Conservation (phyloP, 2,888 invertebrate genomes). For the Fissipunctia ypsillon region DNA sequence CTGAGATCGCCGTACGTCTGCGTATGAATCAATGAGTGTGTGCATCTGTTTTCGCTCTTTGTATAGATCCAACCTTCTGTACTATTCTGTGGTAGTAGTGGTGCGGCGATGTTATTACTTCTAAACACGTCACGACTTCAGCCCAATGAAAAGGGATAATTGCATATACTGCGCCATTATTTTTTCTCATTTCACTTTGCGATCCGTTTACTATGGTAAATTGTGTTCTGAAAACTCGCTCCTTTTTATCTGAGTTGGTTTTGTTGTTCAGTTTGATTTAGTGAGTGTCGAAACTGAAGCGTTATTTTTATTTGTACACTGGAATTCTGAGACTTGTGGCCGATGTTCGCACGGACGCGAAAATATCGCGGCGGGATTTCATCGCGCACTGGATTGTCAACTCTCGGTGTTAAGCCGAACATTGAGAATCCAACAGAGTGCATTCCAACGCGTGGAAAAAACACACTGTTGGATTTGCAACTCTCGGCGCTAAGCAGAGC, state of each 20-base stretch:
- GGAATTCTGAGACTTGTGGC: neutral
- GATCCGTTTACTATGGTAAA: slow-evolving; percentile 76
- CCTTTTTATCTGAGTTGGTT: slow-evolving; percentile 50
- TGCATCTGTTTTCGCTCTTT: neutral
- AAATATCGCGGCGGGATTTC: too few species aligned
- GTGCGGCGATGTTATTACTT: slow-evolving; percentile 56
- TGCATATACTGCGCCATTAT: slow-evolving; percentile 79
- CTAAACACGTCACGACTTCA: slow-evolving; percentile 63
- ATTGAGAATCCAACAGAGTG: too few species aligned
- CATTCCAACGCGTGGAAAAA: too few species aligned
- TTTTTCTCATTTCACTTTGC: slow-evolving; percentile 81
- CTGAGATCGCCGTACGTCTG: neutral
- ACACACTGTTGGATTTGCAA: too few species aligned
- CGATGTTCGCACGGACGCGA: too few species aligned
- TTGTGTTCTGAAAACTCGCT: slow-evolving; percentile 74
- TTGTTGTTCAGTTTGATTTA: slow-evolving; percentile 46
- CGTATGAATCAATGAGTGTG: neutral
- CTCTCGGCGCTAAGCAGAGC: too few species aligned
- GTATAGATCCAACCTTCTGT: slow-evolving; percentile 8
- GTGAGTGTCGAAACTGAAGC: slow-evolving; percentile 32
- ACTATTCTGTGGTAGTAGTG: neutral
- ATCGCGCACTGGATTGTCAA: too few species aligned
- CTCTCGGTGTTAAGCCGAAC: too few species aligned
- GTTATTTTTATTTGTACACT: slow-evolving; percentile 8
- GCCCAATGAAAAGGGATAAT: slow-evolving; percentile 84